Percentiles rank a stretch among this genome's conserved stretches.
Conservation (phyloP, 2,888 invertebrate genomes). For the Aporophyla lueneburgensis region DNA sequence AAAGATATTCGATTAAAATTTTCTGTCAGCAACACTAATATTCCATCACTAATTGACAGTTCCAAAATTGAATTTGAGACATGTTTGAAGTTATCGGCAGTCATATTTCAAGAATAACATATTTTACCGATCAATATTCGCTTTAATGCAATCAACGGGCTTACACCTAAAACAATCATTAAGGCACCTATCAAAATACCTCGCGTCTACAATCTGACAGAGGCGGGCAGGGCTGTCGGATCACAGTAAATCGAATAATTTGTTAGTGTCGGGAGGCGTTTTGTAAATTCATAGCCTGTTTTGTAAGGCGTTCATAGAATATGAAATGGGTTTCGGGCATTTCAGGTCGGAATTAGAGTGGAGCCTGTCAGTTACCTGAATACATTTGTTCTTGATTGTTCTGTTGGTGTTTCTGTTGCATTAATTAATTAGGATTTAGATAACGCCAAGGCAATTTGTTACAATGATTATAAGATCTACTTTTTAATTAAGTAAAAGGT, state of each 20-base stretch:
- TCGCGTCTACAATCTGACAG: slow-evolving; percentile 77
- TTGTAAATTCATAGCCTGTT: slow-evolving; percentile 58
- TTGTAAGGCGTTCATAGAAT: slow-evolving; percentile 43
- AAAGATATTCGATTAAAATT: slow-evolving; percentile 45
- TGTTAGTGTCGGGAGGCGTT: slow-evolving; percentile 57
- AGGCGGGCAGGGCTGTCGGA: slow-evolving; percentile 55
- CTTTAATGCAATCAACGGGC: slow-evolving; percentile 53
- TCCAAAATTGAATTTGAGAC: slow-evolving; percentile 54
- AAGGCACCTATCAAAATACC: slow-evolving; percentile 69
- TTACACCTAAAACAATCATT: slow-evolving; percentile 79
- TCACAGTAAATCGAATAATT: slow-evolving; percentile 62
- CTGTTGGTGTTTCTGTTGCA: slow-evolving; percentile 6
- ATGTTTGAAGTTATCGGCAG: slow-evolving; percentile 56
- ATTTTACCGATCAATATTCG: slow-evolving; percentile 43
- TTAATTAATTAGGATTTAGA: neutral
- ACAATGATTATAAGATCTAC: neutral
- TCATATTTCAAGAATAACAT: slow-evolving; percentile 59
- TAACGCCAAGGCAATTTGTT: neutral
- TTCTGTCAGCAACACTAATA: slow-evolving; percentile 46
- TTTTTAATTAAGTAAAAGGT: neutral
- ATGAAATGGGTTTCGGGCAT: slow-evolving; percentile 42
- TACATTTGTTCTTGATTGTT: slow-evolving; percentile 24
- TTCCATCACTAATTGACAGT: slow-evolving; percentile 49
- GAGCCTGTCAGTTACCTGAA: slow-evolving; percentile 45
- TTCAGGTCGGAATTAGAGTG: slow-evolving; percentile 39